Base-by-base conservation (phyloP, 2,113 vertebrate genomes). In the Lycocorax pyrrhopterus region DNA sequence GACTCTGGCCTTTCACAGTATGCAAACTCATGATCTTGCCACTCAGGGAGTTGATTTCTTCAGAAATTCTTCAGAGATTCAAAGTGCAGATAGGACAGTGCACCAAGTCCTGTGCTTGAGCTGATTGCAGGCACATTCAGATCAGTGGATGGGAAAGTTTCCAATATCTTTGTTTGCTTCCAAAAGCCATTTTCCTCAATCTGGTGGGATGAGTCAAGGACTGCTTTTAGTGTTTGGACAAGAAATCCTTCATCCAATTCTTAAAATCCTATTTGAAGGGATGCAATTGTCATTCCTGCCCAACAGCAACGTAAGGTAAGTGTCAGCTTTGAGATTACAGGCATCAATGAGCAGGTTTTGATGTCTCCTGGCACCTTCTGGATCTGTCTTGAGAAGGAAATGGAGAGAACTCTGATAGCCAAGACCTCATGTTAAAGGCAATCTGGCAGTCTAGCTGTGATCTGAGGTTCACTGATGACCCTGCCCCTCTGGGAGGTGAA, bases 61-160 rank as follows among this genome's bases (percentile, higher is more conserved):
- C 86, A 85, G 82, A 90, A 93, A 87, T 84, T 93, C 80, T 89
- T 89, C 56, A 33, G 27, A 89, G 89, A 96, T 94, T 92, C 72
- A 53, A 53, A 86, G 76, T 43, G 56, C 64, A 90, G 91, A 90
- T 71, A 86, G 90, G 68, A 52, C 51, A 67, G 44, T 1, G 2
- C 35, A 47, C 35, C 10, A 43, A 67, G 51, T 22, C 60, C 56
- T 87, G 63, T 4, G 25, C 60, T 72, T 75, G 64, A 81, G 43
- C 68, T 49, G 66, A 37, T 16, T 63, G 73, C 17, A 25, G 58
- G 9, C 58, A 83, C 39, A 39, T 72, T 75, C 47, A 67, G 37
- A 20, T 55, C 43, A 92, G 60, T 26, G 69, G 64, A 75, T 74
- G 60, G 76, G 69, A 81, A 95, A 92, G 56, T 71, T 39, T 92